phyloP scores from a whole-genome alignment of 2,797 vertebrate species.

The Siniperca scherzeri region DNA sequence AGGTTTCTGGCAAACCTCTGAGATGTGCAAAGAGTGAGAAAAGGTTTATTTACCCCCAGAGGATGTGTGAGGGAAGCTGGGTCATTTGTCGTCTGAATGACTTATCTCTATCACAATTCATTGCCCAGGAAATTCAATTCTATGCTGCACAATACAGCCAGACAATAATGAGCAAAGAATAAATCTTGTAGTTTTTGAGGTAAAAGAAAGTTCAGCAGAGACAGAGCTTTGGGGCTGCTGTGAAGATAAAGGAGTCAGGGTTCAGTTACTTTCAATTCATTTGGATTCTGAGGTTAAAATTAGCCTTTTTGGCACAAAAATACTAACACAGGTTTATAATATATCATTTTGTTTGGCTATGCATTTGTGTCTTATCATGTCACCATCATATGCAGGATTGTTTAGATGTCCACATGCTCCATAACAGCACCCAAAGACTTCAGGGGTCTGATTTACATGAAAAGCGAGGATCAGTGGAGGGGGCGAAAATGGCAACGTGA shows the following conservation, averaged over 20 bases:
- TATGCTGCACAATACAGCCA: constrained; percentile 42
- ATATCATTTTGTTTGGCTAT: constrained; percentile 1
- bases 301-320: not conserved
- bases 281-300: not conserved
- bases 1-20: constrained; percentile 63
- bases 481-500: constrained; percentile 61
- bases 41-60: constrained; percentile 49
- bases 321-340: not conserved
- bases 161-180: constrained; percentile 41
- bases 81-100: constrained; percentile 41
- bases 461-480: constrained; percentile 49
- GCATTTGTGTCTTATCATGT: constrained; percentile 47
- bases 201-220: constrained; percentile 48
- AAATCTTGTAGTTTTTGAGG: constrained; percentile 31
- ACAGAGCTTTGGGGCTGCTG: constrained; percentile 2
- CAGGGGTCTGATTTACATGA: constrained; percentile 61
- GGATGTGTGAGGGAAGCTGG: constrained; percentile 50
- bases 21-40: constrained; percentile 42
- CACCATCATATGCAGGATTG: constrained; percentile 43
- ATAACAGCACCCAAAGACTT: constrained; percentile 36
- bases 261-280: not conserved
- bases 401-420: constrained; percentile 42
- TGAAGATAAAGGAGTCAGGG: not conserved
- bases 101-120: constrained; percentile 39
- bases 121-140: constrained; percentile 45